phyloP scores from a whole-genome alignment of 1,140 invertebrate genomes.

The Portunus trituberculatus region DNA sequence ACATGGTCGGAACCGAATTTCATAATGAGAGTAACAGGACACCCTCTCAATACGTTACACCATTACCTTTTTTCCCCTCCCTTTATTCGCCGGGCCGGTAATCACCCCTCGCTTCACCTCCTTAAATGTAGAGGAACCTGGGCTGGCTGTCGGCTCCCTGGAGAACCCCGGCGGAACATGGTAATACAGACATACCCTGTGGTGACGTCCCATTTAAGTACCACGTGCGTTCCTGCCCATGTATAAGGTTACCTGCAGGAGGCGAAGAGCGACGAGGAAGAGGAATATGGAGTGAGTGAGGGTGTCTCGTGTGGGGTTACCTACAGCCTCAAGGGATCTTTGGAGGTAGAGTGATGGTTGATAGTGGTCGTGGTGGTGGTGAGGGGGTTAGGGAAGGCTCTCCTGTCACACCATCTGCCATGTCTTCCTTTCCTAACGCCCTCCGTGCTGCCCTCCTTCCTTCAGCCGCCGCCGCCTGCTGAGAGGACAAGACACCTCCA shows the following conservation, averaged over 20 bases:
- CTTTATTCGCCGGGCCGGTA: no score
- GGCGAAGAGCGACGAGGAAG: not conserved
- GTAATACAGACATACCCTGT: not conserved
- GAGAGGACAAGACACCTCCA: not conserved
- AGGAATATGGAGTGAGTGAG: not conserved
- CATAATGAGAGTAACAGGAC: not conserved
- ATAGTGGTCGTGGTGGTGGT: not conserved
- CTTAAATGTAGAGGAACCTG: not conserved
- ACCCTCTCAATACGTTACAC: not conserved
- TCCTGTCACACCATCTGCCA: conserved; percentile 9
- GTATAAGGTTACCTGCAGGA: not conserved
- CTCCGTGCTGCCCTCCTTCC: not conserved
- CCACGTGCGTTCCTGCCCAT: not conserved
- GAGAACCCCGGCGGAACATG: not conserved
- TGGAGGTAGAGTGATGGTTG: not conserved
- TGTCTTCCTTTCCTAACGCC: not conserved
- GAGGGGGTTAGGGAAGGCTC: not conserved
- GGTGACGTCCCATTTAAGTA: not conserved
- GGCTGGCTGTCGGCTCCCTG: not conserved
- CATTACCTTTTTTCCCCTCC: not conserved
- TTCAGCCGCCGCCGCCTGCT: not conserved
- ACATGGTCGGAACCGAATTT: not conserved
- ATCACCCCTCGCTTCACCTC: not conserved
- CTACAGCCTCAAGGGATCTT: not conserved
- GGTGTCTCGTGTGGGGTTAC: not conserved